phyloP scores from a whole-genome alignment of 2,888 invertebrate species.

The Julus scanicus region DNA sequence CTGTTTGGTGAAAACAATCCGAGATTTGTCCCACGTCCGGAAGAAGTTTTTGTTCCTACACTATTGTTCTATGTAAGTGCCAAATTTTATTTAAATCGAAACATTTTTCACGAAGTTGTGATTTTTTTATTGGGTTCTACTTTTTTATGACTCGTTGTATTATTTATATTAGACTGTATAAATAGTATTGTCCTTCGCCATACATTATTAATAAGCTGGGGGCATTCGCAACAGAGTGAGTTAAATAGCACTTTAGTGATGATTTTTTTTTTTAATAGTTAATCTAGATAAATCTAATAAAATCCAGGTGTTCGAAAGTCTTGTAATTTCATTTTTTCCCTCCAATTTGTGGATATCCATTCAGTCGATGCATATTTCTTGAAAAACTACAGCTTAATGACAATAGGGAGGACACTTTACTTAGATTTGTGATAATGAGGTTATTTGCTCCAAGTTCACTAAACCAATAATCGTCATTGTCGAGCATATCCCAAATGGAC shows the following conservation, averaged over 20 bases:
- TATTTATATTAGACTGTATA: not conserved
- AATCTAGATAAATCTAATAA: not conserved
- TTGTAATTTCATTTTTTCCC: not conserved
- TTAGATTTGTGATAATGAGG: no score
- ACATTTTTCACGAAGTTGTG: no score
- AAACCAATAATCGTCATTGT: no score
- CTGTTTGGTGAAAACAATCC: no score
- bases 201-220: constrained; percentile 1
- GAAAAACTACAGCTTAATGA: not conserved
- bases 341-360: not conserved
- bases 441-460: no score
- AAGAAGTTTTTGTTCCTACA: no score
- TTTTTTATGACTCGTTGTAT: no score
- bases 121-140: not conserved
- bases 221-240: not conserved
- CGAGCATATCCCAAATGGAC: no score
- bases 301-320: not conserved
- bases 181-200: not conserved
- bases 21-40: no score
- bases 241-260: constrained; percentile 16
- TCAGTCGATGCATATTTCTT: not conserved
- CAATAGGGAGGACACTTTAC: no score
- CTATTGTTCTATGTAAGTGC: no score
- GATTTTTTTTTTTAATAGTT: not conserved
- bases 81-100: no score